Percentiles rank a stretch among this genome's conserved stretches.
These are phyloP conservation scores for Pseudorhiza aurosa DNA, from an alignment of 30 jellyfish, hydroid and myxozoan species.

Conservation along the genomic window DNA sequence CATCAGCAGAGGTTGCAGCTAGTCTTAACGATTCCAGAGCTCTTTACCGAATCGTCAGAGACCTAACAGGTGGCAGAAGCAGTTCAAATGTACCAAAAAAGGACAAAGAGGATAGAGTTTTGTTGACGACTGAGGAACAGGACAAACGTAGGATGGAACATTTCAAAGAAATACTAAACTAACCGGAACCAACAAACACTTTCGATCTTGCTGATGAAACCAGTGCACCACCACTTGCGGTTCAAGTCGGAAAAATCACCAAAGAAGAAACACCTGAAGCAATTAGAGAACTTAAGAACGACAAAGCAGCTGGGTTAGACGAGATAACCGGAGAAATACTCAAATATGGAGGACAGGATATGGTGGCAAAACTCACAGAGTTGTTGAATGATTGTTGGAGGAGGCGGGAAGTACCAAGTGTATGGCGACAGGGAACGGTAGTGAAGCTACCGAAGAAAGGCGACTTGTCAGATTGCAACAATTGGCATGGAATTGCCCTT, in stretches of 20 bases:
- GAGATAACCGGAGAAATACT: constrained; percentile 16
- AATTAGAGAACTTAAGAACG: not conserved
- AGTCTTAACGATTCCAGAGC: not conserved
- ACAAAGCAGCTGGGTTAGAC: constrained; percentile 4
- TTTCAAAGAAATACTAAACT: constrained; percentile 7
- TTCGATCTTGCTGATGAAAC: not conserved
- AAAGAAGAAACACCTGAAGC: constrained; percentile 3
- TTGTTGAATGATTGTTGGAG: constrained; percentile 2
- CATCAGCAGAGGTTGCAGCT: not conserved
- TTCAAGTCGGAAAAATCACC: not conserved
- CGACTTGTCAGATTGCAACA: not conserved
- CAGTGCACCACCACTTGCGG: not conserved
- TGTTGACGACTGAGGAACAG: not conserved
- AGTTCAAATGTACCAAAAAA: constrained; percentile 16
- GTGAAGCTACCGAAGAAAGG: constrained; percentile 15
- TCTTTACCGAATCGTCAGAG: constrained; percentile 5
- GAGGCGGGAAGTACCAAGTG: not conserved
- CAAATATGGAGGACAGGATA: constrained; percentile 15
- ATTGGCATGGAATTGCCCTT: constrained; percentile 3
- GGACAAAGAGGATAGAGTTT: constrained; percentile 9
- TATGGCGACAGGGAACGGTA: not conserved
- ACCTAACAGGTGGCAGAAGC: constrained; percentile 21
- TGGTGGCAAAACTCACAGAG: not conserved
- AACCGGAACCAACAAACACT: constrained; percentile 9
- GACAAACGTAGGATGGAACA: constrained; percentile 13